phyloP scores from a whole-genome alignment of 92 coral and sea anemone genomes.

The Montipora capitata region DNA sequence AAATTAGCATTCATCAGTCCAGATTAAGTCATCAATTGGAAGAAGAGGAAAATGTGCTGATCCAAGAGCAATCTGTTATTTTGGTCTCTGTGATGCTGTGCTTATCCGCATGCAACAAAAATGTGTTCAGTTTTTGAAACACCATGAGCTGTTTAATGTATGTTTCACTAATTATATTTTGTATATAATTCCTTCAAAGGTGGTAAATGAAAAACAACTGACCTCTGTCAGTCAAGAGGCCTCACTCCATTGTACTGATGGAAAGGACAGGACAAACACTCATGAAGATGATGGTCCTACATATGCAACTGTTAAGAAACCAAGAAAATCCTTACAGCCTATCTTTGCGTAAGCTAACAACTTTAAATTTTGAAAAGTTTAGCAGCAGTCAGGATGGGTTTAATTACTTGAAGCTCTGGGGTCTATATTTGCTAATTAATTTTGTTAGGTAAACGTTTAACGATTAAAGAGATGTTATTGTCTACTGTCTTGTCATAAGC shows the following conservation, averaged over 20 bases:
- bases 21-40: too few relatives aligned
- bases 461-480: too few relatives aligned
- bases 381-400: too few relatives aligned
- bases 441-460: too few relatives aligned
- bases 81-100: not conserved
- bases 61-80: too few relatives aligned
- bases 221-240: conserved; percentile 88
- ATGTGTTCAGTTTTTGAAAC: not conserved
- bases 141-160: not conserved
- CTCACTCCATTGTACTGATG: not conserved
- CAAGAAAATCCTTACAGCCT: conserved; percentile 46
- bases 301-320: conserved; percentile 81
- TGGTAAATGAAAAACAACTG: conserved; percentile 72
- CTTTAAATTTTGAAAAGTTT: not conserved
- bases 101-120: not conserved
- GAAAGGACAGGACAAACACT: conserved; percentile 11
- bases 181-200: not conserved
- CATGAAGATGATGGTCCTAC: conserved; percentile 73
- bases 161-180: too few relatives aligned
- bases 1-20: too few relatives aligned
- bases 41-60: too few relatives aligned
- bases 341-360: conserved; percentile 13
- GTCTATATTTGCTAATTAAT: too few relatives aligned
- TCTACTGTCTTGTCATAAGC: too few relatives aligned
- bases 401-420: too few relatives aligned